Evolutionary conservation across 1,140 invertebrate genomes (phyloP).

Genomic region (Drosophila mojavensis): DNA sequence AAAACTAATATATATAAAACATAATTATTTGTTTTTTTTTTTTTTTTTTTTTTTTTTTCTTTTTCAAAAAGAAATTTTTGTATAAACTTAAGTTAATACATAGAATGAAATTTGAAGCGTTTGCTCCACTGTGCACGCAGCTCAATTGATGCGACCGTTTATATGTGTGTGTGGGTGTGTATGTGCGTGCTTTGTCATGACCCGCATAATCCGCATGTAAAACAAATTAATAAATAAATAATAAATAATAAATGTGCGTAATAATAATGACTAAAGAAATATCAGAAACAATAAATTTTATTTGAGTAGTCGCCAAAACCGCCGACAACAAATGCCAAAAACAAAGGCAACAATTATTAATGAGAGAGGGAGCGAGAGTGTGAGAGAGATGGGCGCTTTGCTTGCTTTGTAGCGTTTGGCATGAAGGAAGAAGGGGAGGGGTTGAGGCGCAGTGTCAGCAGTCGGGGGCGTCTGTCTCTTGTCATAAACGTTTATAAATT

Average conservation of each 20-base stretch:
- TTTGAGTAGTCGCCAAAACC: conserved; percentile 67
- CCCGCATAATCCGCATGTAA: conserved; percentile 66
- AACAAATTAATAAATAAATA: conserved; percentile 82
- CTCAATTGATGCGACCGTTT: background rate
- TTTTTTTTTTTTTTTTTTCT: too few relatives aligned
- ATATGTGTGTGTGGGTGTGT: conserved; percentile 19
- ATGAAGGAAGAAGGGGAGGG: too few relatives aligned
- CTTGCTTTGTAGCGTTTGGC: background rate
- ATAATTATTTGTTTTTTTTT: too few relatives aligned
- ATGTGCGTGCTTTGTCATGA: conserved; percentile 7
- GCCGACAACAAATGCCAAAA: conserved; percentile 42
- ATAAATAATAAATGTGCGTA: conserved; percentile 78
- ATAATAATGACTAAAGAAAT: conserved; percentile 82
- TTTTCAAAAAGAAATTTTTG: background rate
- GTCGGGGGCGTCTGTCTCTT: conserved; percentile 20
- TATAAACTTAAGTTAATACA: background rate
- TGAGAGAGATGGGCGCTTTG: background rate
- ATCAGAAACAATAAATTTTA: conserved; percentile 81
- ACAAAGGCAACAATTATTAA: conserved; percentile 47
- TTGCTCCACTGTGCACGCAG: conserved; percentile 12
- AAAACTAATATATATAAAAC: too few relatives aligned
- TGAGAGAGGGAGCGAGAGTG: conserved; percentile 19
- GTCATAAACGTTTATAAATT: conserved; percentile 80
- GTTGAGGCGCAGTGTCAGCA: background rate
- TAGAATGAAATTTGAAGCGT: background rate